Evolutionary conservation across 2,797 vertebrate species (phyloP).

Genomic region (Lepus oiostolus): DNA sequence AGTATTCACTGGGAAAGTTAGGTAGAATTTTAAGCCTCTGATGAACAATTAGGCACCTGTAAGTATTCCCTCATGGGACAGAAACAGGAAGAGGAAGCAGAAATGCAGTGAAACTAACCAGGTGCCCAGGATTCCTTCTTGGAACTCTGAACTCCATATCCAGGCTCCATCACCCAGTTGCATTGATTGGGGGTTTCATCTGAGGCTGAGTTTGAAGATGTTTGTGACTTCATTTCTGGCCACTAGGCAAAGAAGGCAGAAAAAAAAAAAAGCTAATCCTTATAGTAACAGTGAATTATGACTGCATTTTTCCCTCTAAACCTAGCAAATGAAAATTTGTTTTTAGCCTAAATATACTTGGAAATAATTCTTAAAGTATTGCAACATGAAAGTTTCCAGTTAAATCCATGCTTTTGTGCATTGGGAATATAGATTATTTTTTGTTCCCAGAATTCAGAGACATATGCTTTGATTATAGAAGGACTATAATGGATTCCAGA

Average conservation of each 20-base stretch:
- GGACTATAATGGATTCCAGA: conserved; percentile 18
- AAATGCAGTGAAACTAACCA: neutral
- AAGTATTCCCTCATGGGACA: neutral
- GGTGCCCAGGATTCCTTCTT: neutral
- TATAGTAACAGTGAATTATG: neutral
- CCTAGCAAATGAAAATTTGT: neutral
- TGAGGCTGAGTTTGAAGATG: neutral
- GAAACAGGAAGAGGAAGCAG: neutral
- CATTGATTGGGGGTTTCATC: neutral
- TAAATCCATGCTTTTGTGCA: neutral
- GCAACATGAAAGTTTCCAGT: neutral
- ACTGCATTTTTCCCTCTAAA: neutral
- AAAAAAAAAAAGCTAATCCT: neutral
- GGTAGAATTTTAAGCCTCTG: neutral
- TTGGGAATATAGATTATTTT: neutral
- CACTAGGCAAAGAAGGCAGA: neutral
- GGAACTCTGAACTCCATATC: neutral
- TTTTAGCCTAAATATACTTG: neutral
- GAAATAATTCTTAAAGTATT: neutral
- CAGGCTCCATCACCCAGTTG: neutral
- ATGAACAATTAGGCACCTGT: neutral
- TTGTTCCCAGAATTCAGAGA: neutral
- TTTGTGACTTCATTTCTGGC: neutral
- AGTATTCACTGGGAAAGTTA: neutral
- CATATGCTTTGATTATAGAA: neutral